Base-by-base conservation (phyloP, 2,888 invertebrate genomes). In the Athalia circularis region DNA sequence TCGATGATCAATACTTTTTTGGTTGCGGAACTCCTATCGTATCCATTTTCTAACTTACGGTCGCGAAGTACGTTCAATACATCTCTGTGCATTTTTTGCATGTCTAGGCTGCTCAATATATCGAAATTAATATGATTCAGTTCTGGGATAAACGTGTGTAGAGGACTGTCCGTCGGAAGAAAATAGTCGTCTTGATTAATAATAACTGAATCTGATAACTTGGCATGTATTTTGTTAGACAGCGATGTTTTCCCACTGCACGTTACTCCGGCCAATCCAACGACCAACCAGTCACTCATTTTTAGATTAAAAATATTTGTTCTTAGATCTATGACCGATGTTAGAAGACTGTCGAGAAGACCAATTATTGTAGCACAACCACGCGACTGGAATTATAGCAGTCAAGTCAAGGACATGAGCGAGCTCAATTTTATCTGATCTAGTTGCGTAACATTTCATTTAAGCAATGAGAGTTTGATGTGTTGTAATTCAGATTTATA, bases 181-280 rank as follows among this genome's bases (percentile, higher is more conserved):
- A 95, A 97, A 88, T 96, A 97, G 82, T 93, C 91, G 89, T 97
- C 97, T 89, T 97, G 97, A 80, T 94, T 92, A 64, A 96, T 91
- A 0, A 95, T 81, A 74, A 88, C 83, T 47, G 91, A 90, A 77
- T 88, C 86, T 0, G 92, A 88, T 2, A 93, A 88, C 48, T 82
- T 86, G 0, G 90, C 86, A 5, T 88, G 90, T 15, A 97, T 86
- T 78, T 91, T 91, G 76, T 91, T 92, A 0, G 95, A 93, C 57
- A 96, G 87, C 0, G 95, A 94, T 0, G 96, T 95, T 91, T 97
- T 97, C 0, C 97, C 97, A 29, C 96, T 95, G 85, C 96, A 96
- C 0, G 97, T 97, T 1, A 95, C 95, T 0, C 97, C 96, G 59
- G 95, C 94, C 81, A 97, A 92, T 6, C 96, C 96, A 79, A 95